phyloP scores from a whole-genome alignment of 2,113 vertebrate species.

The Cebidichthys violaceus region DNA sequence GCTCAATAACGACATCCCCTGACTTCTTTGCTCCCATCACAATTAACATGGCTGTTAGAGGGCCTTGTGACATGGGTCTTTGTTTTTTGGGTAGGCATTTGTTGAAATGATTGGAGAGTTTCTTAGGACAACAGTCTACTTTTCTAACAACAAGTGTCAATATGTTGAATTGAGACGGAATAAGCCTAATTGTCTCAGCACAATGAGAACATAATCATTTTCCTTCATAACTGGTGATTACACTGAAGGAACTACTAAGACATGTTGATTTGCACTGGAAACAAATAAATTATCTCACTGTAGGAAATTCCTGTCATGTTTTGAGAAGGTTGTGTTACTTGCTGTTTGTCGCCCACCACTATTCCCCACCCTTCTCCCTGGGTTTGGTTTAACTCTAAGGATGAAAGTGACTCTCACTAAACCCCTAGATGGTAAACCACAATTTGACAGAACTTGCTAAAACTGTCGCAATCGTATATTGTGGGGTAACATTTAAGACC shows the following conservation, averaged over 20 bases:
- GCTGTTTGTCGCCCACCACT: neutral
- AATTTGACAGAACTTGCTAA: no score
- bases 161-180: neutral
- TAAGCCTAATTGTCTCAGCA: neutral
- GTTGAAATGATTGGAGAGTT: neutral
- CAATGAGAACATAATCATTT: neutral
- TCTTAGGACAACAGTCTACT: neutral
- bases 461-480: no score
- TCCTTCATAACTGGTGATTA: conserved; percentile 6
- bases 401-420: neutral
- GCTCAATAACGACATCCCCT: neutral
- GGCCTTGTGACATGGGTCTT: neutral
- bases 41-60: neutral
- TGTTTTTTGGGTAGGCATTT: neutral
- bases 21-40: neutral
- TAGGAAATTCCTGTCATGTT: neutral
- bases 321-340: neutral
- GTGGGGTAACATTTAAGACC: no score
- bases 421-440: no score
- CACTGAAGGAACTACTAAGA: neutral
- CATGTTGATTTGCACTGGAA: neutral
- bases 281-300: neutral
- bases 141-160: neutral
- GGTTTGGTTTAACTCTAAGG: neutral
- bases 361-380: no score